phyloP scores from a whole-genome alignment of 1,140 invertebrate species.

The Drosophila setifemur region DNA sequence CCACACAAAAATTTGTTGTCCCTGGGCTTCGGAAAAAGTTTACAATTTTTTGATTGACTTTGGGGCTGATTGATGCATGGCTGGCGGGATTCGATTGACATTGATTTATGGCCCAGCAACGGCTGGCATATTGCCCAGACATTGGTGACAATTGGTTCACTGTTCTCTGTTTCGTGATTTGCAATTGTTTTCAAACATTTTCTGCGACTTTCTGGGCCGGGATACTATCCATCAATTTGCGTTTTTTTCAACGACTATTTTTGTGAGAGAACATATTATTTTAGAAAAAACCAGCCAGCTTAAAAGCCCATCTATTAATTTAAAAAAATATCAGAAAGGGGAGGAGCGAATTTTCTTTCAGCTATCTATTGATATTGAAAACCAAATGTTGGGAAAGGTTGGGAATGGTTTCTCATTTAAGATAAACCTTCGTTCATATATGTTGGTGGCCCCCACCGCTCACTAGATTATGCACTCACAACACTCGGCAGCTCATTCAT shows the following conservation, averaged over 20 bases:
- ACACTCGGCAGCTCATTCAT: constrained; percentile 74
- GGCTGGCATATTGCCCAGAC: constrained; percentile 50
- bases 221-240: constrained; percentile 18
- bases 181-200: constrained; percentile 40
- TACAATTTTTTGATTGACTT: constrained; percentile 64
- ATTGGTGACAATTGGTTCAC: constrained; percentile 33
- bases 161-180: constrained; percentile 28
- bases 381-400: no score
- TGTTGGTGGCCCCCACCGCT: not conserved
- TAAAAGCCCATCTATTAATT: not conserved
- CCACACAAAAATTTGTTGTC: constrained; percentile 7
- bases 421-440: not conserved
- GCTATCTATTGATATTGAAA: no score
- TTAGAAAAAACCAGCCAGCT: not conserved
- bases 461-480: constrained; percentile 72
- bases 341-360: no score
- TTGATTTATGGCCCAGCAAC: constrained; percentile 64
- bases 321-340: no score
- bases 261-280: not conserved
- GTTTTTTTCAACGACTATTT: not conserved
- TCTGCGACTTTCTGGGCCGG: not conserved
- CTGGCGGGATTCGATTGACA: constrained; percentile 55
- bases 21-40: constrained; percentile 29
- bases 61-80: constrained; percentile 58
- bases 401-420: no score